Evolutionary conservation across 2,113 vertebrate genomes (phyloP).

Genomic region (Lasiurus borealis): DNA sequence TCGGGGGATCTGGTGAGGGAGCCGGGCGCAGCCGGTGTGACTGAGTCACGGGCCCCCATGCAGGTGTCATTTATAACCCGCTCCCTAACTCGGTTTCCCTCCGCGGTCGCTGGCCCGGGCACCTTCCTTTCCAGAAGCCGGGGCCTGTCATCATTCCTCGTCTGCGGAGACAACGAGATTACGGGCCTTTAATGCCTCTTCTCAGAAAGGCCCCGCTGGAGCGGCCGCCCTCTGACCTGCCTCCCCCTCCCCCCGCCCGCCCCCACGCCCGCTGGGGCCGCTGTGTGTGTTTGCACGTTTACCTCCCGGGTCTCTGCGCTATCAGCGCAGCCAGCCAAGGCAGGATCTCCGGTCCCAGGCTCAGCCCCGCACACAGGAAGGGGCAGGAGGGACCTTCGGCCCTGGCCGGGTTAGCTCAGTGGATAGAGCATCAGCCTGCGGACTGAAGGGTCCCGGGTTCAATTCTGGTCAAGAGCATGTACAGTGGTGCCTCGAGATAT

Average conservation of each 20-base stretch:
- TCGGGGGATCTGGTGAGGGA: slow-evolving; percentile 54
- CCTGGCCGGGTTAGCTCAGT: too few species aligned
- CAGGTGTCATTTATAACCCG: slow-evolving; percentile 79
- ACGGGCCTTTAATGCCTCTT: slow-evolving; percentile 72
- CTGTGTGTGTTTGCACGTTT: too few species aligned
- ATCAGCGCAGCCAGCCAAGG: neutral
- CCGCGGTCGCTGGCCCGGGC: slow-evolving; percentile 27
- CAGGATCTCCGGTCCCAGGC: neutral
- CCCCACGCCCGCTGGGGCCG: too few species aligned
- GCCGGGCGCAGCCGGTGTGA: slow-evolving; percentile 33
- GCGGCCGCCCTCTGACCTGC: slow-evolving; percentile 63
- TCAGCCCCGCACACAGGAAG: neutral
- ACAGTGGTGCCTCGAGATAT: too few species aligned
- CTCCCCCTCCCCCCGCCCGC: neutral
- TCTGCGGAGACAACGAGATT: slow-evolving; percentile 75
- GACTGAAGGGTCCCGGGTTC: too few species aligned
- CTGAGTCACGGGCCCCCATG: slow-evolving; percentile 56
- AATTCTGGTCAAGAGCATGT: too few species aligned
- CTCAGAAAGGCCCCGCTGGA: slow-evolving; percentile 64
- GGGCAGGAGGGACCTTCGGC: neutral
- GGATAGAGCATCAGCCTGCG: too few species aligned
- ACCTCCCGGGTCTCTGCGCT: too few species aligned
- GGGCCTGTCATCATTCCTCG: slow-evolving; percentile 71
- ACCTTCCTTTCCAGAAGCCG: slow-evolving; percentile 76
- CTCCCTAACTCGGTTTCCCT: slow-evolving; percentile 78